Evolutionary conservation across 2,113 vertebrate species (phyloP).

Genomic region (Xiphorhynchus elegans): DNA sequence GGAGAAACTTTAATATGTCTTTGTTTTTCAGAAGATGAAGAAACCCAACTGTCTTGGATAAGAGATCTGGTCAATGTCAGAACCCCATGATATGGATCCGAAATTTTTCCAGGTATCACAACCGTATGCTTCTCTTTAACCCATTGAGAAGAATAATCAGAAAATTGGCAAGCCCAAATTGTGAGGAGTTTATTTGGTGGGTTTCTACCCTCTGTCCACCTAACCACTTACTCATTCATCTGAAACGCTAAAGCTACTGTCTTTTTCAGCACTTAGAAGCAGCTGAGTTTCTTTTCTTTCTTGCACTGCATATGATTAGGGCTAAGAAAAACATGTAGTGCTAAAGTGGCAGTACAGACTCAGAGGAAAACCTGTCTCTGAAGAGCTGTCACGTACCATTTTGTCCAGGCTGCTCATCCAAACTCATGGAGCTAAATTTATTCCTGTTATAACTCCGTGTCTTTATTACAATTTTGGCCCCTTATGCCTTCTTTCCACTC

Average conservation of each 20-base stretch:
- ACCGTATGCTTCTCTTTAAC: neutral
- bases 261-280: slow-evolving; percentile 54
- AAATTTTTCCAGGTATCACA: neutral
- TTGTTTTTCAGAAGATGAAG: neutral
- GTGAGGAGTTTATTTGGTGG: neutral
- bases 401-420: slow-evolving; percentile 71
- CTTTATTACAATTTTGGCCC: slow-evolving; percentile 62
- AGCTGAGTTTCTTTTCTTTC: slow-evolving; percentile 64
- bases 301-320: slow-evolving; percentile 72
- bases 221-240: slow-evolving; percentile 40
- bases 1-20: neutral
- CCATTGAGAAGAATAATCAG: neutral
- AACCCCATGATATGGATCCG: neutral
- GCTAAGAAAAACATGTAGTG: slow-evolving; percentile 72
- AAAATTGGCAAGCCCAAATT: neutral
- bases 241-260: slow-evolving; percentile 22
- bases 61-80: neutral
- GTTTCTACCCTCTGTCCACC: neutral
- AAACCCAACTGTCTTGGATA: neutral
- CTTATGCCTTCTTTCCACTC: slow-evolving; percentile 49
- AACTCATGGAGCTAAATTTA: slow-evolving; percentile 67
- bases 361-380: slow-evolving; percentile 68
- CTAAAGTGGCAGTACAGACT: slow-evolving; percentile 70
- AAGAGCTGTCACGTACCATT: slow-evolving; percentile 71
- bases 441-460: slow-evolving; percentile 55